Conservation (phyloP, 92 coral and sea anemone species). For the Zoanthus sociatus region DNA sequence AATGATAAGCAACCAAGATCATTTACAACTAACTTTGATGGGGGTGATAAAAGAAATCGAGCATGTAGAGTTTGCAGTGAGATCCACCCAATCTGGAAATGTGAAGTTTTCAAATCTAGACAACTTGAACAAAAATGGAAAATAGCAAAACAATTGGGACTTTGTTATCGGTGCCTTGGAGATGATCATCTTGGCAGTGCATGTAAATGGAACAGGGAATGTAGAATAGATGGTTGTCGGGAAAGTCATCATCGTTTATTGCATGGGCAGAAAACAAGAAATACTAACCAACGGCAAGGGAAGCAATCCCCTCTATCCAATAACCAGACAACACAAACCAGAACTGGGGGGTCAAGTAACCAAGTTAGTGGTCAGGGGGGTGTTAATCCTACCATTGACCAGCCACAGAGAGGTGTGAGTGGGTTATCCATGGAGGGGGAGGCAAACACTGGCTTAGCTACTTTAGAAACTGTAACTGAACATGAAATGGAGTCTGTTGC, state of each 20-base stretch:
- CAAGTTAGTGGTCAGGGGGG: not conserved
- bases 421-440: conserved; percentile 28
- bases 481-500: conserved; percentile 52
- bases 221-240: conserved; percentile 41
- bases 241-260: conserved; percentile 43
- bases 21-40: conserved; percentile 5
- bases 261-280: conserved; percentile 16
- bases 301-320: conserved; percentile 5
- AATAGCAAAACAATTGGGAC: conserved; percentile 4
- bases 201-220: conserved; percentile 49
- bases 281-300: conserved; percentile 11
- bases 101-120: too few relatives aligned
- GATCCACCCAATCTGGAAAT: too few relatives aligned
- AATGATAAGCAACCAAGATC: conserved; percentile 22
- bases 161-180: conserved; percentile 67
- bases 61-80: too few relatives aligned
- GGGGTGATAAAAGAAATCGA: conserved; percentile 21
- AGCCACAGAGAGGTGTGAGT: not conserved
- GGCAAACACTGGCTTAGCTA: conserved; percentile 16
- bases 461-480: conserved; percentile 45
- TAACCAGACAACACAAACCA: conserved; percentile 3
- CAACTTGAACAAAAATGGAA: too few relatives aligned
- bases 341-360: conserved; percentile 8
- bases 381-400: not conserved
- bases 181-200: conserved; percentile 62